phyloP scores from a whole-genome alignment of 2,113 vertebrate genomes.

The Cynocephalus volans region DNA sequence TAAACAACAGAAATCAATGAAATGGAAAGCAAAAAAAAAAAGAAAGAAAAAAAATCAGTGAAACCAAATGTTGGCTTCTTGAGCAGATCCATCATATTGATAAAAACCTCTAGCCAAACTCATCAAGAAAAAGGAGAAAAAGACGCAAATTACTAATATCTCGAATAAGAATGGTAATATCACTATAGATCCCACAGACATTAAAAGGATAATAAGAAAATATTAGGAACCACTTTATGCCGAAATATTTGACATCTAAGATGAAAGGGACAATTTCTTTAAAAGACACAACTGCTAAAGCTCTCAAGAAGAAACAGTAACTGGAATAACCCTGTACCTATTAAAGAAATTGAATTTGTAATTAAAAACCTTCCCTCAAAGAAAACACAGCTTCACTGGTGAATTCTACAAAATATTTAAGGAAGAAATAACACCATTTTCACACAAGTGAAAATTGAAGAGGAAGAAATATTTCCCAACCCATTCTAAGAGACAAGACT shows the following conservation, averaged over 20 bases:
- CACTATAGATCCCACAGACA: background rate
- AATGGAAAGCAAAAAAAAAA: background rate
- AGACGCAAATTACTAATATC: background rate
- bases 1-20: slow-evolving; percentile 48
- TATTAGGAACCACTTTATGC: background rate
- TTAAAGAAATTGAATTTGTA: slow-evolving; percentile 30
- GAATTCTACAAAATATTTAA: too few species aligned
- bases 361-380: slow-evolving; percentile 22
- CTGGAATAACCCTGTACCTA: background rate
- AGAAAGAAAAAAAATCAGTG: background rate
- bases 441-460: background rate
- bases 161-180: background rate
- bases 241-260: background rate
- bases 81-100: slow-evolving; percentile 1
- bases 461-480: background rate
- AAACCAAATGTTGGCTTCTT: background rate
- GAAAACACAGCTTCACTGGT: too few species aligned
- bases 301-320: background rate
- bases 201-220: slow-evolving; percentile 27
- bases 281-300: background rate
- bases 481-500: background rate
- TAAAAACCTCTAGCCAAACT: background rate
- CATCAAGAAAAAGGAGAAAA: background rate
- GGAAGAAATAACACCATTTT: background rate
- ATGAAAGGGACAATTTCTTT: slow-evolving; percentile 11